Evolutionary conservation across 2,797 vertebrate genomes (phyloP).

Genomic region (Geotrypetes seraphini): DNA sequence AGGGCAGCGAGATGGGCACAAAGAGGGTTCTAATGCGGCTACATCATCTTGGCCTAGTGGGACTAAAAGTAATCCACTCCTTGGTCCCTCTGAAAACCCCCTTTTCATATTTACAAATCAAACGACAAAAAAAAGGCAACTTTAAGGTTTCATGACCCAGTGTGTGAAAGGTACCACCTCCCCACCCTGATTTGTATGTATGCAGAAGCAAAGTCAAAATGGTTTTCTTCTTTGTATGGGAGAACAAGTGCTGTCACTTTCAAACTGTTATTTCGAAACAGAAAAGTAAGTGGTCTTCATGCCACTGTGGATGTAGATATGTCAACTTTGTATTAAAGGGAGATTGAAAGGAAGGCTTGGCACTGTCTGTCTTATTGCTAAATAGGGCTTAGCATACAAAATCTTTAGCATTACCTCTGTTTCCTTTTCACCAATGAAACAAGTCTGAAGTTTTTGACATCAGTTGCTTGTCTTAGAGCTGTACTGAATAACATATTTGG

Average conservation of each 20-base stretch:
- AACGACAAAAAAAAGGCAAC: conserved; percentile 27
- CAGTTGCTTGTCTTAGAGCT: too few species aligned
- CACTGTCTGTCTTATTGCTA: not conserved
- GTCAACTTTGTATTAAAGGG: conserved; percentile 99
- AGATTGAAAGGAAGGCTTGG: conserved; percentile 75
- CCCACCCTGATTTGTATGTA: conserved; percentile 52
- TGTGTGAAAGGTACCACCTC: conserved; percentile 61
- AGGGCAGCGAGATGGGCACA: too few species aligned
- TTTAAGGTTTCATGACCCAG: conserved; percentile 54
- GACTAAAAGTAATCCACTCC: too few species aligned
- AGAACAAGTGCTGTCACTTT: conserved; percentile 79
- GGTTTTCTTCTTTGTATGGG: conserved; percentile 70
- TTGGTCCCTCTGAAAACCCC: too few species aligned
- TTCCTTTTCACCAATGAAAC: too few species aligned
- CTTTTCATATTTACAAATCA: too few species aligned
- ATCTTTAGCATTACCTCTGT: too few species aligned
- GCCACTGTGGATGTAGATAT: conserved; percentile 98
- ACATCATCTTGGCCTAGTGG: too few species aligned
- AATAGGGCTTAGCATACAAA: too few species aligned
- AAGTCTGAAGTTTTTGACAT: too few species aligned
- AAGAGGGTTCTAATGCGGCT: too few species aligned
- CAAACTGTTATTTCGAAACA: conserved; percentile 83
- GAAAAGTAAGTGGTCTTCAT: conserved; percentile 84
- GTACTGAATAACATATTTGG: too few species aligned
- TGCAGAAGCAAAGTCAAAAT: conserved; percentile 7